A percentile compares a stretch with the other conserved stretches of the same genome.
phyloP scores from a whole-genome alignment of 2,888 invertebrate genomes.

The Cerastis rubricosa region DNA sequence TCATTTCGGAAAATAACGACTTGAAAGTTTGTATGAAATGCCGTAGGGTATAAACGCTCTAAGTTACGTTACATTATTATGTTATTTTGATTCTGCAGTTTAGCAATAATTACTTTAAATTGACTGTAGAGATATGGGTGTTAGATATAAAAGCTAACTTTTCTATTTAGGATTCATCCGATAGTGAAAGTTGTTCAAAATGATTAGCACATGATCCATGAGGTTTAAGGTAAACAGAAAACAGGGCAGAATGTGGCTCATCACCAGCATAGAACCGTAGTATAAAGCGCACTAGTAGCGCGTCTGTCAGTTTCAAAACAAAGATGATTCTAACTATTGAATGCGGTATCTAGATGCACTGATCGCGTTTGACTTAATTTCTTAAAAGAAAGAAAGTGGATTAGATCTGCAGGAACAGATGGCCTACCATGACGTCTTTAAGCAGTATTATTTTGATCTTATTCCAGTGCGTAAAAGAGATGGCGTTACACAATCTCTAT shows the following conservation, averaged over 20 bases:
- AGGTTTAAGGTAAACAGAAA: not conserved
- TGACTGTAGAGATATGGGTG: too few species aligned
- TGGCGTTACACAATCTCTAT: too few species aligned
- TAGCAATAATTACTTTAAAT: too few species aligned
- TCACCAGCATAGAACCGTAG: not conserved
- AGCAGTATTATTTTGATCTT: too few species aligned
- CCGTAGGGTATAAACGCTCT: too few species aligned
- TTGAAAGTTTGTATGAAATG: too few species aligned
- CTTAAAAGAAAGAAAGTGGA: too few species aligned
- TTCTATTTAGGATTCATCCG: not conserved
- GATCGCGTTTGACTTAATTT: not conserved
- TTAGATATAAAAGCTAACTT: not conserved
- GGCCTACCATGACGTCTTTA: too few species aligned
- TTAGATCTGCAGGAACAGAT: not conserved
- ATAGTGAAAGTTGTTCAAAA: not conserved
- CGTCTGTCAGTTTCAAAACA: not conserved
- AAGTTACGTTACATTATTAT: too few species aligned
- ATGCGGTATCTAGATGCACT: not conserved
- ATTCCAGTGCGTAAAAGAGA: too few species aligned
- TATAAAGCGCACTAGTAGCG: not conserved
- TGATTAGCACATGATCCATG: not conserved
- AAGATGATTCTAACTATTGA: not conserved
- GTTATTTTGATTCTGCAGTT: too few species aligned
- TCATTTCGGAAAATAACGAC: too few species aligned
- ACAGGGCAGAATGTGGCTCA: not conserved